Percentiles rank a stretch among this genome's conserved stretches.
Evolutionary conservation across 2,113 vertebrate species (phyloP).

Genomic region (Mesitornis unicolor): DNA sequence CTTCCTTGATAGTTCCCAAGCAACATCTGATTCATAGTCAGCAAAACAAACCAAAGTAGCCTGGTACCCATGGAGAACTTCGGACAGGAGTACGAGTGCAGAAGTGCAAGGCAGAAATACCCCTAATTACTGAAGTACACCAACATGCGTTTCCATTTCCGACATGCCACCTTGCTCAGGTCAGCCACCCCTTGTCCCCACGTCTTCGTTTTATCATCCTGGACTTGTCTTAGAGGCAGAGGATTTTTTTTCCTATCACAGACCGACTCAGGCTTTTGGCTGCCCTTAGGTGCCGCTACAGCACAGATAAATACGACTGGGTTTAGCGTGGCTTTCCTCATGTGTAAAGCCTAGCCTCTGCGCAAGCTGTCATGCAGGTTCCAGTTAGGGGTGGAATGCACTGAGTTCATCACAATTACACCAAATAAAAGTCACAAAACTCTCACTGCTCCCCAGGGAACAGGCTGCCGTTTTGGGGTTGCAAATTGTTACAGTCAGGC

Average conservation of each 20-base stretch:
- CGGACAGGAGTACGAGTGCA: fast-evolving
- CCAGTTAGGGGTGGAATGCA: not conserved
- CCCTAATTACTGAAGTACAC: not conserved
- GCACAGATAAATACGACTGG: not conserved
- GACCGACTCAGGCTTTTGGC: not conserved
- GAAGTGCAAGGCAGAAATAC: not conserved
- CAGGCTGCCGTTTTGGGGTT: fast-evolving
- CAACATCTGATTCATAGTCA: not conserved
- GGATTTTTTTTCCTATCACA: not conserved
- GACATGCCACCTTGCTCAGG: not conserved
- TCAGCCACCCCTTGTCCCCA: not conserved
- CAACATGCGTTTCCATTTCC: not conserved
- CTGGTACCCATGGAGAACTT: not conserved
- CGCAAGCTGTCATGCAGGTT: not conserved
- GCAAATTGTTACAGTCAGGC: not conserved
- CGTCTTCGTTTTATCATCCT: not conserved
- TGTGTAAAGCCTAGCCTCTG: not conserved
- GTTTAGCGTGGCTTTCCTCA: not conserved
- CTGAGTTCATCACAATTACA: not conserved
- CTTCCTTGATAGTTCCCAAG: not conserved
- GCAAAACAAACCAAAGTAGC: not conserved
- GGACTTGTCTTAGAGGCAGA: not conserved
- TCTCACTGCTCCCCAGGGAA: not conserved
- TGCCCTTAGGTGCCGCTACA: constrained; percentile 57
- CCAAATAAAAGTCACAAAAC: not conserved